These are phyloP conservation scores for Chaunax sp. DNA, from an alignment of 2,797 vertebrate species.

Conservation along the genomic window DNA sequence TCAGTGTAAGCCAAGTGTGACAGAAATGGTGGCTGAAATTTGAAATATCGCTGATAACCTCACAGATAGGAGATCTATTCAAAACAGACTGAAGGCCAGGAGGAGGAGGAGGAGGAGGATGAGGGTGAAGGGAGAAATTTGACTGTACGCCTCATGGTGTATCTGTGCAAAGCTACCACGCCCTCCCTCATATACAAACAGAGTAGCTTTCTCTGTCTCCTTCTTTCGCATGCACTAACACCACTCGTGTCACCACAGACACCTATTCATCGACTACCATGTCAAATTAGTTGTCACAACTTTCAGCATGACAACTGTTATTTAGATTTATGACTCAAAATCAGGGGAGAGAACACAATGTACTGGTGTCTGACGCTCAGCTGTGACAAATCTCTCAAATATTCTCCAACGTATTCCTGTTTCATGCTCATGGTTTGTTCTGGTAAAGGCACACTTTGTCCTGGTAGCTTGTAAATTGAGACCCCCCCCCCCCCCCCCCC, in stretches of 20 bases:
- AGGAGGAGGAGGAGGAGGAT: slow-evolving; percentile 5
- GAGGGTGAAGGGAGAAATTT: slow-evolving; percentile 25
- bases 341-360: slow-evolving; percentile 55
- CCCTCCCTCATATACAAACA: slow-evolving; percentile 48
- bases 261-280: slow-evolving; percentile 57
- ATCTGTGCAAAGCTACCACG: slow-evolving; percentile 55
- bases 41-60: slow-evolving; percentile 23
- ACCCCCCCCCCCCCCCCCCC: not conserved
- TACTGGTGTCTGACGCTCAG: slow-evolving; percentile 46
- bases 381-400: slow-evolving; percentile 59
- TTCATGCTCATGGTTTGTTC: slow-evolving; percentile 30
- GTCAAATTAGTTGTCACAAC: slow-evolving; percentile 38
- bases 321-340: slow-evolving; percentile 59
- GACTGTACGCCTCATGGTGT: slow-evolving; percentile 38
- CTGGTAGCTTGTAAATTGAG: slow-evolving; percentile 33
- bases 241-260: slow-evolving; percentile 43
- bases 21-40: slow-evolving; percentile 14
- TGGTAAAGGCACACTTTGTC: slow-evolving; percentile 46
- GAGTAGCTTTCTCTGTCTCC: slow-evolving; percentile 20
- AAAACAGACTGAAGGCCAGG: slow-evolving; percentile 19
- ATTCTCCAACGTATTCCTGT: slow-evolving; percentile 33
- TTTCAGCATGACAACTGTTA: slow-evolving; percentile 47
- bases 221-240: slow-evolving; percentile 23
- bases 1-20: slow-evolving; percentile 7
- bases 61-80: slow-evolving; percentile 20